These are phyloP conservation scores for Zapornia atra DNA, from an alignment of 2,113 vertebrate genomes.

Conservation along the genomic window DNA sequence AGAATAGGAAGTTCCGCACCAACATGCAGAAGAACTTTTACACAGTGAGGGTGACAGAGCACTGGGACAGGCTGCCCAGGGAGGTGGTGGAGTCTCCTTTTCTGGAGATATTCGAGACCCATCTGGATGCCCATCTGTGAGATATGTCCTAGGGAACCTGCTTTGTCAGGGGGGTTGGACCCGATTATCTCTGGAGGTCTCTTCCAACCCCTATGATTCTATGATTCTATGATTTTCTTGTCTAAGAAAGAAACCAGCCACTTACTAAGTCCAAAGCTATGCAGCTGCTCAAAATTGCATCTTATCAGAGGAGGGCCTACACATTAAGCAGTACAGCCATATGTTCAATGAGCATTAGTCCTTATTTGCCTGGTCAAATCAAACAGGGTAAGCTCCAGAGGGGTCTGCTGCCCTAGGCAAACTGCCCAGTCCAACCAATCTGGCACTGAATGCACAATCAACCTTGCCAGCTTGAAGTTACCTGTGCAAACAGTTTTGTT, in stretches of 20 bases:
- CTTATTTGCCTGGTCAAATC: background rate
- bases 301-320: background rate
- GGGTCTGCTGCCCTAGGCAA: conserved; percentile 10
- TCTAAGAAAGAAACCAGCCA: background rate
- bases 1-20: too few relatives aligned
- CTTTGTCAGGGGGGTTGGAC: too few relatives aligned
- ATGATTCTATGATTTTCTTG: background rate
- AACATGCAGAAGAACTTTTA: too few relatives aligned
- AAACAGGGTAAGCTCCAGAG: background rate
- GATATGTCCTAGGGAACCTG: too few relatives aligned
- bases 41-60: too few relatives aligned
- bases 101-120: too few relatives aligned
- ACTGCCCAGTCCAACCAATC: background rate
- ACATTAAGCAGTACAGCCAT: background rate
- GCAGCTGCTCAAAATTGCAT: background rate
- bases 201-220: too few relatives aligned
- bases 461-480: background rate
- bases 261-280: background rate
- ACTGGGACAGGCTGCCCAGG: too few relatives aligned
- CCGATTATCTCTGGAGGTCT: too few relatives aligned
- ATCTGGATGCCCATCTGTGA: too few relatives aligned
- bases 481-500: background rate
- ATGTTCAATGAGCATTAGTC: conserved; percentile 9
- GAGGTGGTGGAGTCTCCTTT: too few relatives aligned
- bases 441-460: background rate